phyloP scores from a whole-genome alignment of 1,140 invertebrate species.

The Zaprionus vittiger region DNA sequence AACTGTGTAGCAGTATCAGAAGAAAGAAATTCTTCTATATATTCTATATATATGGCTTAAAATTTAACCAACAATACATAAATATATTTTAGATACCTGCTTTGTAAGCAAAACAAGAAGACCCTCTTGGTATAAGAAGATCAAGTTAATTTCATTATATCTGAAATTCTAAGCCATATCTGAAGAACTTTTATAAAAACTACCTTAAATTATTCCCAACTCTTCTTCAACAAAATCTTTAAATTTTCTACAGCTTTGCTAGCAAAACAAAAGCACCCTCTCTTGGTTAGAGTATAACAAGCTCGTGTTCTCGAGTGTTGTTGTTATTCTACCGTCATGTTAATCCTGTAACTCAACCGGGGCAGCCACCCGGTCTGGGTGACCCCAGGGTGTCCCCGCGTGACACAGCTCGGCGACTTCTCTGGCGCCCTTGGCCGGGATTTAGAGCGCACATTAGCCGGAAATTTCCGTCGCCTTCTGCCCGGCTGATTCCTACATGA shows the following conservation, averaged over 20 bases:
- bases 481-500: constrained; percentile 29
- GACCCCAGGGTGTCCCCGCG: constrained; percentile 19
- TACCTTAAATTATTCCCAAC: neutral
- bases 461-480: constrained; percentile 28
- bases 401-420: constrained; percentile 43
- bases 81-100: too few species aligned
- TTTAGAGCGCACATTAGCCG: constrained; percentile 70
- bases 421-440: constrained; percentile 48
- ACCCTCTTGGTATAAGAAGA: too few species aligned
- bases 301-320: constrained; percentile 32
- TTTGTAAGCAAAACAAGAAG: too few species aligned
- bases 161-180: neutral
- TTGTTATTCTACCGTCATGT: constrained; percentile 40
- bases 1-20: too few species aligned
- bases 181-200: too few species aligned
- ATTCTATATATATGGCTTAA: too few species aligned
- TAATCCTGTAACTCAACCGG: constrained; percentile 70
- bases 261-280: neutral
- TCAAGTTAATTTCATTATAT: too few species aligned
- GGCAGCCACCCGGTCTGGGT: constrained; percentile 23
- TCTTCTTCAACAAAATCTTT: neutral
- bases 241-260: neutral
- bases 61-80: too few species aligned
- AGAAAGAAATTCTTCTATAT: too few species aligned
- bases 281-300: constrained; percentile 7